phyloP scores from a whole-genome alignment of 2,888 invertebrate species.

The Clunio marinus region DNA sequence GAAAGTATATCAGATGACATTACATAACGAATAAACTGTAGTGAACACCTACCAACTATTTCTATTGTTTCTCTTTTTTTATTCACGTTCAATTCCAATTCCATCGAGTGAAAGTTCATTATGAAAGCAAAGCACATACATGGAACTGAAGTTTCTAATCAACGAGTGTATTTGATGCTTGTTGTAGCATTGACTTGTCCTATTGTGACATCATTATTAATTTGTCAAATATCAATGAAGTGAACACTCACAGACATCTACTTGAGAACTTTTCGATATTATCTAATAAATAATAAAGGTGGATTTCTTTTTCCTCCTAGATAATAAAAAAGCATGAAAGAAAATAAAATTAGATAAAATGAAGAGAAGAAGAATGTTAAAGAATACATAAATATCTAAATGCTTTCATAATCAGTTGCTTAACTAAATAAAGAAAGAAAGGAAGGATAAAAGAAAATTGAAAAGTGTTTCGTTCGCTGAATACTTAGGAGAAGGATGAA shows the following conservation, averaged over 20 bases:
- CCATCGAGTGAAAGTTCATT: not conserved
- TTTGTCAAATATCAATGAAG: not conserved
- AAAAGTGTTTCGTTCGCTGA: too few relatives aligned
- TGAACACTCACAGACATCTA: too few relatives aligned
- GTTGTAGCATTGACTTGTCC: not conserved
- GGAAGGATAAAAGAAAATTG: too few relatives aligned
- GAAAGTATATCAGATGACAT: not conserved
- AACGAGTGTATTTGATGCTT: not conserved
- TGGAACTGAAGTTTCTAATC: not conserved
- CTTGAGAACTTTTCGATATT: not conserved
- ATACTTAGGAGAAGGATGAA: too few relatives aligned
- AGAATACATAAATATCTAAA: too few relatives aligned
- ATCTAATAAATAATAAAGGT: not conserved
- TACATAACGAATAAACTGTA: constrained; percentile 20
- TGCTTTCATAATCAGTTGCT: too few relatives aligned
- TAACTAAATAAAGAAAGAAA: too few relatives aligned
- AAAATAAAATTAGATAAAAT: not conserved
- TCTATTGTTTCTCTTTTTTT: not conserved
- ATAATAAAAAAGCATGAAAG: too few relatives aligned
- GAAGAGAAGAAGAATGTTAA: too few relatives aligned
- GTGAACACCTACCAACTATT: not conserved
- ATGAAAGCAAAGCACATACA: not conserved
- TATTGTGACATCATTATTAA: not conserved
- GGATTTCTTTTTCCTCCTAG: too few relatives aligned
- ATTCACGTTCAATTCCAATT: not conserved